Base-by-base conservation (phyloP, 2,888 invertebrate species). In the Caenorhabditis sulstoni region DNA sequence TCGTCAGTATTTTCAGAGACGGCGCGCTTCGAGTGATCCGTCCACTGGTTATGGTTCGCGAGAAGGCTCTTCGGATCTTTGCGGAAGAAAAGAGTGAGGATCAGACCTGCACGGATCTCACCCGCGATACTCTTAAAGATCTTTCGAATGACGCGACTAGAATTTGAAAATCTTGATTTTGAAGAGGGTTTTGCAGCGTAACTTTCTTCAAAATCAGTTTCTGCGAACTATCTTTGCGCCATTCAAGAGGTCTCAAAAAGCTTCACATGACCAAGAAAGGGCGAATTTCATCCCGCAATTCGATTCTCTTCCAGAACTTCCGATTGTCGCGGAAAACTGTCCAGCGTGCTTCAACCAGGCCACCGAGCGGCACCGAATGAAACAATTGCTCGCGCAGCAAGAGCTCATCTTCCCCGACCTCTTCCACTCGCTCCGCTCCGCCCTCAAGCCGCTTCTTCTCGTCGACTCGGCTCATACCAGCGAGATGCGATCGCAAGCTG, bases 31-130 rank as follows among this genome's bases (percentile, higher is more conserved):
- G 95, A 79, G 94, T 96, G 23, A 94, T 96, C 78, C 93, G 96
- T 59, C 96, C 96, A 18, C 94, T 96, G 89, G 94, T 95, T 12
- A 95, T 95, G 92, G 95, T 95, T 12, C 93, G 96, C 45, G 95
- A 95, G 87, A 93, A 93, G 79, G 93, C 94, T 5, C 91, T 95
- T 37, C 92, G 93, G 18, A 93, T 94, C 67, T 95, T 95, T 91
- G 93, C 94, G 14, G 94, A 94, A 87, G 93, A 93, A 84, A 93
- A 94, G 57, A 80, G 77, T 77, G n/a, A n/a, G n/a, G n/a, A n/a
- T n/a, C n/a, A n/a, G n/a, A n/a, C n/a, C n/a, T n/a, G n/a, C n/a
- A n/a, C n/a, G n/a, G n/a, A n/a, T n/a, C n/a, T n/a, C n/a, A n/a
- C n/a, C n/a, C n/a, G n/a, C n/a, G n/a, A n/a, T n/a, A n/a, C n/a